A percentile compares a stretch with the other conserved stretches of the same genome.
phyloP scores from a whole-genome alignment of 2,888 invertebrate species.

The Nomada ferruginata region DNA sequence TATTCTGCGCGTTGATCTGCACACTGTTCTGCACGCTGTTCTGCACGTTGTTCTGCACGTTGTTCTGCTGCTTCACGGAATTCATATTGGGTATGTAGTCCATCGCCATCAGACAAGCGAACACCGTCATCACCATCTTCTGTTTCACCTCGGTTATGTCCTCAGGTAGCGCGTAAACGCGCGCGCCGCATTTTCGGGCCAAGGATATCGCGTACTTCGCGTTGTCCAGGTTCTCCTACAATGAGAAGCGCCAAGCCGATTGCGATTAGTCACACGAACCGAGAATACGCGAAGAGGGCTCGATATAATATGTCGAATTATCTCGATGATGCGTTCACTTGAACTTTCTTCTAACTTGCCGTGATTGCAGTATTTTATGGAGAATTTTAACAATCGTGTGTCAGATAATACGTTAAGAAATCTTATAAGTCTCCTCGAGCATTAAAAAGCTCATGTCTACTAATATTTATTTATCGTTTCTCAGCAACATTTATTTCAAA shows the following conservation, averaged over 20 bases:
- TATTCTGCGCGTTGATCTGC: slow-evolving; percentile 74
- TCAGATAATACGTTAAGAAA: too few species aligned
- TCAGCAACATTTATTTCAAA: too few species aligned
- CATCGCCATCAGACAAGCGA: slow-evolving; percentile 99
- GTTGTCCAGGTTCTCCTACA: slow-evolving; percentile 96
- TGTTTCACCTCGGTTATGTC: slow-evolving; percentile 99
- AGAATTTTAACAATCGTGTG: too few species aligned
- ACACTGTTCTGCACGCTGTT: slow-evolving; percentile 60
- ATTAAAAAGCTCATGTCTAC: too few species aligned
- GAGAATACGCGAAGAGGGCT: neutral
- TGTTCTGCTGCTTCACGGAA: slow-evolving; percentile 79
- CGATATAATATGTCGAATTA: neutral
- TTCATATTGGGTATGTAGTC: slow-evolving; percentile 97
- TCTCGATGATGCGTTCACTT: neutral
- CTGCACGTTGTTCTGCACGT: slow-evolving; percentile 69
- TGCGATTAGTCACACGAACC: slow-evolving; percentile 36
- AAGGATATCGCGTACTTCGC: slow-evolving; percentile 99
- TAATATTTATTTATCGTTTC: too few species aligned
- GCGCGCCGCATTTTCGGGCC: slow-evolving; percentile 98
- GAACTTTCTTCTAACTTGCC: neutral
- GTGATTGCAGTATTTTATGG: too few species aligned
- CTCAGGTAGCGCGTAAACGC: slow-evolving; percentile 99
- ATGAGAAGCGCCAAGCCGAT: slow-evolving; percentile 63
- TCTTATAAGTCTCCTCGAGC: too few species aligned
- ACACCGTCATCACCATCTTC: slow-evolving; percentile 99